Base-by-base conservation (phyloP, 2,797 vertebrate genomes). In the Scleropages formosus region DNA sequence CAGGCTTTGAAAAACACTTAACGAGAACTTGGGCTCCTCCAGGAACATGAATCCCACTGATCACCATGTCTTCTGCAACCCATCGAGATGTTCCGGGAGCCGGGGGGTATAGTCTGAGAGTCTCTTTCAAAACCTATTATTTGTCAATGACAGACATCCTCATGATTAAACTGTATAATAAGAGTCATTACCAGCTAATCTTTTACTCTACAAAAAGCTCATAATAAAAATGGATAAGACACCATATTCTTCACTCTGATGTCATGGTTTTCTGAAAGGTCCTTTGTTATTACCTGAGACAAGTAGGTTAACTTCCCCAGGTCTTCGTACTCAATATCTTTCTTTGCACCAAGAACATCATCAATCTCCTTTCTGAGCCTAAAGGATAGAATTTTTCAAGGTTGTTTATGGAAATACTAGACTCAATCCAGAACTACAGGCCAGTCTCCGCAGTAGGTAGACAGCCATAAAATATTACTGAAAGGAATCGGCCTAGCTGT, bases 101-200 rank as follows among this genome's bases (percentile, higher is more conserved):
- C 0, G 94, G 90, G 0, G 96, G 92, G 73, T 97, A 98, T 0
- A 97, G 44, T 78, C 96, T 88, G 80, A 98, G 88, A 0, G 92
- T 93, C 85, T 98, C 96, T 83, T 98, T 98, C 39, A 98, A 83
- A 67, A 98, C 92, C 96, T 98, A 6, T 39, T 39, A 39, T 39
- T 39, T 39, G 31, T 73, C 58, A 73, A 47, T 20, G n/a, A 47
- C 31, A 73, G 58, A 9, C 47, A 53, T 24, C 51, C 13, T 16
- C 8, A 53, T 44, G 49, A 11, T 62, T 6, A 58, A 15, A 46
- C 10, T 44, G n/a, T n/a, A n/a, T n/a, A n/a, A n/a, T n/a, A n/a
- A n/a, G n/a, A n/a, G 18, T 60, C 22, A 7, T 60, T 16, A 60
- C 58, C 18, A 58, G 18, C 8, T 60, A 60, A 18, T 8, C 18